phyloP scores from a whole-genome alignment of 2,797 vertebrate species.

The Ctenosaura bakeri region DNA sequence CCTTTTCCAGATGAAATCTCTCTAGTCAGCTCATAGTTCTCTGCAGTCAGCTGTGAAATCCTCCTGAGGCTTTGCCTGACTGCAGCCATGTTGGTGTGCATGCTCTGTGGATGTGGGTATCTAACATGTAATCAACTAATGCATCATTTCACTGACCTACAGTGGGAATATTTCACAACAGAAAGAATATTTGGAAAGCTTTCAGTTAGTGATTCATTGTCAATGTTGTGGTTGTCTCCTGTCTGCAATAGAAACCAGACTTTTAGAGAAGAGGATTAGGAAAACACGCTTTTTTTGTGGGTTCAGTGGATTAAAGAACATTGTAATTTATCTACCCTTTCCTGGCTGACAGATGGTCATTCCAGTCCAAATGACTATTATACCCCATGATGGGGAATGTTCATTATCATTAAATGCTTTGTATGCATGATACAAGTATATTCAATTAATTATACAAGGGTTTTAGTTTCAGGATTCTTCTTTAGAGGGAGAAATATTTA shows the following conservation, averaged over 20 bases:
- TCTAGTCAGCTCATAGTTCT: not conserved
- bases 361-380: conserved; percentile 76
- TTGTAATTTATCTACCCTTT: conserved; percentile 76
- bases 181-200: not conserved
- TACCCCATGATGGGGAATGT: conserved; percentile 65
- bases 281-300: conserved; percentile 67
- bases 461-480: conserved; percentile 54
- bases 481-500: conserved; percentile 51
- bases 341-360: conserved; percentile 81
- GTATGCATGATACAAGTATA: conserved; percentile 61
- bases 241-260: conserved; percentile 41
- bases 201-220: conserved; percentile 38
- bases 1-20: conserved; percentile 34
- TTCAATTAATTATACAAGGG: conserved; percentile 70
- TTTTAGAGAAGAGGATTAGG: conserved; percentile 73
- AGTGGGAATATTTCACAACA: not conserved
- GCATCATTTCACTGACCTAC: rapidly evolving
- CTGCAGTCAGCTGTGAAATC: not conserved
- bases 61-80: not conserved
- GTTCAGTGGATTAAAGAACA: conserved; percentile 70
- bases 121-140: not conserved
- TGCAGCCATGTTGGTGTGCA: rapidly evolving
- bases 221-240: conserved; percentile 26
- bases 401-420: conserved; percentile 70
- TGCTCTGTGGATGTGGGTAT: rapidly evolving